Evolutionary conservation across 2,113 vertebrate species (phyloP).

Genomic region (Saguinus imperator): DNA sequence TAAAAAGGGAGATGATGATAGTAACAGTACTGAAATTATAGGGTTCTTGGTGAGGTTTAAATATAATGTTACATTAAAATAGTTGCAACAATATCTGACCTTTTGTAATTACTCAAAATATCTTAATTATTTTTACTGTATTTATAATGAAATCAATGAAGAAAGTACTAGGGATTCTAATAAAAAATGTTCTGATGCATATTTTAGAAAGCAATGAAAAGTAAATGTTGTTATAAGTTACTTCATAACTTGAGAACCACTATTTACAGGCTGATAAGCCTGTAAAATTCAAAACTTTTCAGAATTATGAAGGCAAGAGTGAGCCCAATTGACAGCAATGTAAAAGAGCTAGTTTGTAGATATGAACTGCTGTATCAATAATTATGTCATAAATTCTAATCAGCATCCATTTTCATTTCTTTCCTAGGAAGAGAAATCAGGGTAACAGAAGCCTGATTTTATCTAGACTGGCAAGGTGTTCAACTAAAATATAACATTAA

Average conservation of each 20-base stretch:
- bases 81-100: not conserved
- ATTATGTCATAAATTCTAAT: not conserved
- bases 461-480: not conserved
- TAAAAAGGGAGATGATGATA: not conserved
- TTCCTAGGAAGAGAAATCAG: not conserved
- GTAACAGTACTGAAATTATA: not conserved
- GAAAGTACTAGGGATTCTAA: not conserved
- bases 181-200: not conserved
- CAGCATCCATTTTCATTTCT: not conserved
- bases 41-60: not conserved
- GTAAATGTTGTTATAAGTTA: not conserved
- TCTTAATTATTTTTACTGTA: not conserved
- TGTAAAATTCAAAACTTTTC: constrained; percentile 33
- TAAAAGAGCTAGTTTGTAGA: not conserved
- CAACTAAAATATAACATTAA: not conserved
- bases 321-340: not conserved
- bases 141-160: not conserved
- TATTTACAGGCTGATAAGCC: not conserved
- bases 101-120: not conserved
- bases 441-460: not conserved
- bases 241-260: not conserved
- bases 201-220: not conserved
- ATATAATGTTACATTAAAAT: not conserved
- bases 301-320: not conserved
- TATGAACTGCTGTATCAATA: not conserved